Percentiles rank a stretch among this genome's conserved stretches.
Evolutionary conservation across 1,140 invertebrate species (phyloP).

Genomic region (Macrobrachium nipponense): DNA sequence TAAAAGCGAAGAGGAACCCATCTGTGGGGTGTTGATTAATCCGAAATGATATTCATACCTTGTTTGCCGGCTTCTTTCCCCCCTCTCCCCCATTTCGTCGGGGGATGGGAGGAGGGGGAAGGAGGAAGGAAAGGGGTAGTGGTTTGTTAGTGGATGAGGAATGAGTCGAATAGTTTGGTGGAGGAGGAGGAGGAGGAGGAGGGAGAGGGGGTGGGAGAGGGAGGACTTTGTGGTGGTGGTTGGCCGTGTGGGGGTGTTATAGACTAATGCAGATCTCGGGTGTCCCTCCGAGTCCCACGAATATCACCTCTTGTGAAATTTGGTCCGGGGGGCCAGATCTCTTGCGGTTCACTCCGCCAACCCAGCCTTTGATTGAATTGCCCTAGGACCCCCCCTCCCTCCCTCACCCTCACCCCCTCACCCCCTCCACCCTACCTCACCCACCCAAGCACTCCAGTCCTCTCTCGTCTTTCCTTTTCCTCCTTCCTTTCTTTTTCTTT

Average conservation of each 20-base stretch:
- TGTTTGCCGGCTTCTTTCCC: no score
- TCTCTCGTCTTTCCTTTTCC: not conserved
- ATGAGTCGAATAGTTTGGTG: not conserved
- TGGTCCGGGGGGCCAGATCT: not conserved
- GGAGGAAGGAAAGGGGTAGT: not conserved
- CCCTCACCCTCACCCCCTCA: not conserved
- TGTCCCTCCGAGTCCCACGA: conserved; percentile 22
- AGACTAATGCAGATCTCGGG: conserved; percentile 1
- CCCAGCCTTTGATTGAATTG: conserved; percentile 43
- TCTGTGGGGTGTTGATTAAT: no score
- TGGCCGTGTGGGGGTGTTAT: not conserved
- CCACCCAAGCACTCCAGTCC: not conserved
- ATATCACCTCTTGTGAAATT: conserved; percentile 24
- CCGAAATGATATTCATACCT: no score
- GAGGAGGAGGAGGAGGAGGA: not conserved
- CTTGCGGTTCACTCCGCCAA: conserved; percentile 34
- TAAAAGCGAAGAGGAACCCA: no score
- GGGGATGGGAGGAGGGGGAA: not conserved
- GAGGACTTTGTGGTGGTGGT: conserved; percentile 1
- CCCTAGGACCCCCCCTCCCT: not conserved
- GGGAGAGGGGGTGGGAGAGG: not conserved
- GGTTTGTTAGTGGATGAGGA: not conserved
- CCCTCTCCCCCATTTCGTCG: no score
- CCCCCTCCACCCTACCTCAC: not conserved
- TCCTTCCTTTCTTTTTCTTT: not conserved